These are phyloP conservation scores for Eidolon dupreanum DNA, from an alignment of 2,797 vertebrate genomes.

Conservation along the genomic window DNA sequence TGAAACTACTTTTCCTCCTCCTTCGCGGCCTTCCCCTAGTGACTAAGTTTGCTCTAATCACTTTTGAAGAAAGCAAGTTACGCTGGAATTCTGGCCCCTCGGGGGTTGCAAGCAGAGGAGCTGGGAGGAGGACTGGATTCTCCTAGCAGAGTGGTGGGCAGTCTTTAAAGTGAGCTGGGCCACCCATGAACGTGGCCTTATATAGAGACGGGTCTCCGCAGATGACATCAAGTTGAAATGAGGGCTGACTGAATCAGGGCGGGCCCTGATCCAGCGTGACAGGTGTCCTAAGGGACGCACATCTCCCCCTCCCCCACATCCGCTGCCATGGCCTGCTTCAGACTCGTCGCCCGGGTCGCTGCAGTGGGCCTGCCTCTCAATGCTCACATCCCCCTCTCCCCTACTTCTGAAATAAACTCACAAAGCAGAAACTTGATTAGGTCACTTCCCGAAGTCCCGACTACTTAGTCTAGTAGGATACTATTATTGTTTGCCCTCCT, in stretches of 20 bases:
- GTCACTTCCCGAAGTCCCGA: neutral
- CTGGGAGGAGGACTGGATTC: accelerated
- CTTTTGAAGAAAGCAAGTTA: neutral
- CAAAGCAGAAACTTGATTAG: neutral
- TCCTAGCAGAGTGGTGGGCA: neutral
- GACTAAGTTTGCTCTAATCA: neutral
- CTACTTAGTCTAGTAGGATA: neutral
- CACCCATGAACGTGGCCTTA: neutral
- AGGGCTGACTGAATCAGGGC: neutral
- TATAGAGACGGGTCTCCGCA: neutral
- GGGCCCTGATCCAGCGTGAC: neutral
- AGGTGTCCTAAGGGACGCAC: too few relatives aligned
- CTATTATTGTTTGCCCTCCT: neutral
- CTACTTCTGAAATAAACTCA: neutral
- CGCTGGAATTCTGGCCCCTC: neutral
- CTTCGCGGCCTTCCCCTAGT: neutral
- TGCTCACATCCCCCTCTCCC: neutral
- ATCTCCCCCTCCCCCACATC: neutral
- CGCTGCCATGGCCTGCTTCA: neutral
- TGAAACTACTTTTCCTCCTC: neutral
- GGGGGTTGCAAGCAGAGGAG: neutral
- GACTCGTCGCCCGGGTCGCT: neutral
- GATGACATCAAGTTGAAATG: neutral
- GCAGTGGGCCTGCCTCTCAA: neutral
- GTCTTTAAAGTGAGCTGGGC: neutral